These are phyloP conservation scores for Corythoichthys haematopterus DNA, from an alignment of 2,113 vertebrate species.

Conservation along the genomic window DNA sequence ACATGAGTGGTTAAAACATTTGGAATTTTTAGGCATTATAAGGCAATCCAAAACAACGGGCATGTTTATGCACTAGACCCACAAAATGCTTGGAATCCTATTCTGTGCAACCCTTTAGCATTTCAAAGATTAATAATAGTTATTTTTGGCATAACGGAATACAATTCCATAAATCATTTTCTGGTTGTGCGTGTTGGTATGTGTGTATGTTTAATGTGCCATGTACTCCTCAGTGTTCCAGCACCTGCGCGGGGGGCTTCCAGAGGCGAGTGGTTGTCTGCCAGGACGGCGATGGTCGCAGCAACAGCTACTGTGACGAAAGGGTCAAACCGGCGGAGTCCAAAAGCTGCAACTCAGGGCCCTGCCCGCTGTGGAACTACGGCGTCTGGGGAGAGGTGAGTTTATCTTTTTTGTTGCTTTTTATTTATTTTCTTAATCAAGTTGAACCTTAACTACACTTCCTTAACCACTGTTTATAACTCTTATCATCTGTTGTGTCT, in stretches of 20 bases:
- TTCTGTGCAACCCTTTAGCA: not conserved
- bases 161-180: not conserved
- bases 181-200: too few species aligned
- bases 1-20: not conserved
- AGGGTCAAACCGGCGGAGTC: conserved; percentile 82
- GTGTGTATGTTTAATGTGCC: not conserved
- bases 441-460: not conserved
- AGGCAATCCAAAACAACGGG: not conserved
- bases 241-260: conserved; percentile 85
- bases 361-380: conserved; percentile 90
- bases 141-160: not conserved
- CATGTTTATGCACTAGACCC: not conserved
- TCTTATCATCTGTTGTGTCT: not conserved
- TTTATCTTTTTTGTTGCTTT: not conserved
- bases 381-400: conserved; percentile 94
- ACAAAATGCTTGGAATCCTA: not conserved
- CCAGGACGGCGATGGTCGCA: conserved; percentile 85
- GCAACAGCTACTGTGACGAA: conserved; percentile 77
- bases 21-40: not conserved
- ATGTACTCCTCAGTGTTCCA: conserved; percentile 81
- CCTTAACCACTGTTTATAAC: not conserved
- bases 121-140: not conserved
- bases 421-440: not conserved
- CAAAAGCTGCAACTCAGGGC: conserved; percentile 84
- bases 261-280: conserved; percentile 91